A percentile compares a stretch with the other conserved stretches of the same genome.
Evolutionary conservation across 2,797 vertebrate genomes (phyloP).

Genomic region (Sebastolobus alascanus): DNA sequence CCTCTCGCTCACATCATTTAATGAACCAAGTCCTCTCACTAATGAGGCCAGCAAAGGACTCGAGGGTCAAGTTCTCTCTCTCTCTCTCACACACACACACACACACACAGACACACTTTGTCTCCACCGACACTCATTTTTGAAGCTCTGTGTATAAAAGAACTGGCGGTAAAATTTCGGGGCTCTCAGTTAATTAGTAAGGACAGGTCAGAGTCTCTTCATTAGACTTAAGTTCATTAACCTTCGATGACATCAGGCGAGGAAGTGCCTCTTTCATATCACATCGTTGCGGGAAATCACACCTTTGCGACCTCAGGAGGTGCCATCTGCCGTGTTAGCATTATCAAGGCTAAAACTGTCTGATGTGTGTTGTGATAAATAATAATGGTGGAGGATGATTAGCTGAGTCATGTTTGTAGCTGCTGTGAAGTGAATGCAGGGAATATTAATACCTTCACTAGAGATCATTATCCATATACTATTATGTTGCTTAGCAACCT

Average conservation of each 20-base stretch:
- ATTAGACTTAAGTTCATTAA: slow-evolving; percentile 69
- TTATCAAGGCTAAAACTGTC: slow-evolving; percentile 10
- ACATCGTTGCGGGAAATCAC: slow-evolving; percentile 30
- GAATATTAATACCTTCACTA: neutral
- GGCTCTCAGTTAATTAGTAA: slow-evolving; percentile 66
- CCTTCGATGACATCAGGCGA: slow-evolving; percentile 36
- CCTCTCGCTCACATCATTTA: slow-evolving; percentile 69
- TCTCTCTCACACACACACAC: neutral
- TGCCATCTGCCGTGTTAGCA: slow-evolving; percentile 20
- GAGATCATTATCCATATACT: neutral
- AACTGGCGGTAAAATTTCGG: neutral
- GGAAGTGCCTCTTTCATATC: slow-evolving; percentile 40
- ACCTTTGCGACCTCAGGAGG: slow-evolving; percentile 23
- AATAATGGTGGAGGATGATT: slow-evolving; percentile 10
- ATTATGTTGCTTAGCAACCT: slow-evolving; percentile 22
- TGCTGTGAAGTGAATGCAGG: neutral
- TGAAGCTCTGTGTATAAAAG: slow-evolving; percentile 42
- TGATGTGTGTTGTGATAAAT: slow-evolving; percentile 25
- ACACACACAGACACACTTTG: slow-evolving; percentile 21
- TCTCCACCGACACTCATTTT: slow-evolving; percentile 45
- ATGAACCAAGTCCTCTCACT: slow-evolving; percentile 78
- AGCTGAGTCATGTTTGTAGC: slow-evolving; percentile 23
- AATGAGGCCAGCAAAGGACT: slow-evolving; percentile 77
- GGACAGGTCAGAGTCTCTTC: slow-evolving; percentile 62
- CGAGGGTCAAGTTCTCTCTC: slow-evolving; percentile 60